Conservation (phyloP, 1,140 invertebrate genomes). For the Riptortus pedestris region DNA sequence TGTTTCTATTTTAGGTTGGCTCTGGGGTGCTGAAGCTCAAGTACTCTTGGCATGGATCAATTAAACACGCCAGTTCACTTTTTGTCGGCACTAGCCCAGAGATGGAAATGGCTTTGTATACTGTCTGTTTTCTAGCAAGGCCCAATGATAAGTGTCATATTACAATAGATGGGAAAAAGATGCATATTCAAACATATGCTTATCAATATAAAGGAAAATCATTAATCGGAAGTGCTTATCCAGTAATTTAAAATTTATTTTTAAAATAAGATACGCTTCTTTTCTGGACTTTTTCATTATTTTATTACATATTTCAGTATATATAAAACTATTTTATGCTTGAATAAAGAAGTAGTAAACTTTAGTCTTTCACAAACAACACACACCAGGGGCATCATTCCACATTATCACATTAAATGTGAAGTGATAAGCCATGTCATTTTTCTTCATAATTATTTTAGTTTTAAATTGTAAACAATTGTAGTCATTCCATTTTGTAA, state of each 20-base stretch:
- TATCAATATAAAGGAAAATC: conserved; percentile 61
- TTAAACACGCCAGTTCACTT: conserved; percentile 67
- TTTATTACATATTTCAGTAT: no score
- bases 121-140: conserved; percentile 66
- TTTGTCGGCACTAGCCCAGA: conserved; percentile 88
- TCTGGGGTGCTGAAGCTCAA: conserved; percentile 59
- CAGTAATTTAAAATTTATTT: conserved; percentile 9
- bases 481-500: no score
- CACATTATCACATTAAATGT: no score
- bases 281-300: no score
- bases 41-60: conserved; percentile 57
- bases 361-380: no score
- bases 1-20: conserved; percentile 46
- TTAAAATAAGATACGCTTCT: no score
- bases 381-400: no score
- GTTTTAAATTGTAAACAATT: no score
- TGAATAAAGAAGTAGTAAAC: no score
- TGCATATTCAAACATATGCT: conserved; percentile 61
- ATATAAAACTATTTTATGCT: no score
- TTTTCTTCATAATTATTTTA: no score
- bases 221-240: conserved; percentile 61
- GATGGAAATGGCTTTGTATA: conserved; percentile 83
- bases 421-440: no score
- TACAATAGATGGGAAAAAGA: conserved; percentile 53
- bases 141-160: conserved; percentile 59